Evolutionary conservation across 2,113 vertebrate species (phyloP).

Genomic region (Parus major): DNA sequence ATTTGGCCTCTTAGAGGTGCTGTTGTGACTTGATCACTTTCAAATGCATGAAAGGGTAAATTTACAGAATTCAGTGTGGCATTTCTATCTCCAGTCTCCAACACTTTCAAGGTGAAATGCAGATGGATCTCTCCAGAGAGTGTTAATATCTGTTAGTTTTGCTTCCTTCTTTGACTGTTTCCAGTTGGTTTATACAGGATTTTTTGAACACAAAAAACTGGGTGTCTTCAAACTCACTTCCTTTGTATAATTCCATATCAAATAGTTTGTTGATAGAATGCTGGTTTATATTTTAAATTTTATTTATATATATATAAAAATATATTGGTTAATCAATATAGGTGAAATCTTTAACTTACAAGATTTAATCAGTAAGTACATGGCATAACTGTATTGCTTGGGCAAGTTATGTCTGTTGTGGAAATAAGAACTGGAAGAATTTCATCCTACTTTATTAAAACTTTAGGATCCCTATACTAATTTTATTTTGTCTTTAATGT

Average conservation of each 20-base stretch:
- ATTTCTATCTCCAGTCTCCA: background rate
- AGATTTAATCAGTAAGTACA: background rate
- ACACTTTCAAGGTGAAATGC: background rate
- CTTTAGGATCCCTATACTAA: background rate
- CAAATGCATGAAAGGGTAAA: background rate
- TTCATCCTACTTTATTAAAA: background rate
- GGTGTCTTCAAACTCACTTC: background rate
- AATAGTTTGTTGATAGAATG: background rate
- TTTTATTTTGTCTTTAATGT: background rate
- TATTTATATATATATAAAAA: background rate
- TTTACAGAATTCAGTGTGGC: background rate
- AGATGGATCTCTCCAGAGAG: background rate
- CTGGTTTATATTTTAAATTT: background rate
- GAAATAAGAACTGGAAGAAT: background rate
- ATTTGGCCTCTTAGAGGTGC: slow-evolving; percentile 1
- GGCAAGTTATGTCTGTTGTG: background rate
- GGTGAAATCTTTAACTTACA: background rate
- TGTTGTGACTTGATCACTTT: background rate
- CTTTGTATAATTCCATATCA: background rate
- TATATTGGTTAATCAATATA: background rate
- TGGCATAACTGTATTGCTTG: background rate
- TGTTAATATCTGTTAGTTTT: background rate
- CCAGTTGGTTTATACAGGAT: background rate
- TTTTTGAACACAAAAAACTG: background rate
- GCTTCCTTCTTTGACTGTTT: background rate